A percentile compares a stretch with the other conserved stretches of the same genome.
Conservation (phyloP, 2,113 vertebrate genomes). For the Mus spicilegus region DNA sequence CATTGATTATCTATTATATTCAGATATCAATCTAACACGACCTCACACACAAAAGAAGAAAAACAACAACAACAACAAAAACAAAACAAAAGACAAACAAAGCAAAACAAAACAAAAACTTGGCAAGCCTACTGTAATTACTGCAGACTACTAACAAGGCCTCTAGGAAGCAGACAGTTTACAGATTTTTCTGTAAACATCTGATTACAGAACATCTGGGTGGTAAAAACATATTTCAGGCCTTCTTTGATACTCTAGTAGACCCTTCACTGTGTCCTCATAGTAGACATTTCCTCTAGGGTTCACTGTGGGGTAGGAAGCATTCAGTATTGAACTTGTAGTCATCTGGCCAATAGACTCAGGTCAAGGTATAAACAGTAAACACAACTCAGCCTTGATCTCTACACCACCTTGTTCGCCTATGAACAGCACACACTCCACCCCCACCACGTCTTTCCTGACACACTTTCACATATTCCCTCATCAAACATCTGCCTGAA, state of each 20-base stretch:
- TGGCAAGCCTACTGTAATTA: background rate
- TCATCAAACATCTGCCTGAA: background rate
- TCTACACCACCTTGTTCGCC: background rate
- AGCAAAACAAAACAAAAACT: background rate
- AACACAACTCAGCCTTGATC: background rate
- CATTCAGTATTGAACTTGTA: constrained; percentile 30
- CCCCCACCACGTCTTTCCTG: background rate
- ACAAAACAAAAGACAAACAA: no score
- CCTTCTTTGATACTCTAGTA: background rate
- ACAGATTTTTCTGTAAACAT: background rate
- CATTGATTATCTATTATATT: constrained; percentile 41
- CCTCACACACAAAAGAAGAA: background rate
- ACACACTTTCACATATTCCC: background rate
- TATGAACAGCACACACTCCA: background rate
- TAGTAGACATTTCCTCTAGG: background rate
- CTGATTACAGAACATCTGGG: background rate
- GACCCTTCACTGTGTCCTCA: background rate
- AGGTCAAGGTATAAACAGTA: background rate
- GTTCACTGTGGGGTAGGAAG: background rate
- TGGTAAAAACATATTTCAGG: background rate
- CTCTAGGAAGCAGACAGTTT: background rate
- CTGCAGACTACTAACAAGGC: constrained; percentile 36
- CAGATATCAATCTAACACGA: background rate
- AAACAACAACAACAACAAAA: no score
- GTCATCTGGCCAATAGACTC: background rate